phyloP scores from a whole-genome alignment of 2,797 vertebrate genomes.

The Leptatherina wallacei region DNA sequence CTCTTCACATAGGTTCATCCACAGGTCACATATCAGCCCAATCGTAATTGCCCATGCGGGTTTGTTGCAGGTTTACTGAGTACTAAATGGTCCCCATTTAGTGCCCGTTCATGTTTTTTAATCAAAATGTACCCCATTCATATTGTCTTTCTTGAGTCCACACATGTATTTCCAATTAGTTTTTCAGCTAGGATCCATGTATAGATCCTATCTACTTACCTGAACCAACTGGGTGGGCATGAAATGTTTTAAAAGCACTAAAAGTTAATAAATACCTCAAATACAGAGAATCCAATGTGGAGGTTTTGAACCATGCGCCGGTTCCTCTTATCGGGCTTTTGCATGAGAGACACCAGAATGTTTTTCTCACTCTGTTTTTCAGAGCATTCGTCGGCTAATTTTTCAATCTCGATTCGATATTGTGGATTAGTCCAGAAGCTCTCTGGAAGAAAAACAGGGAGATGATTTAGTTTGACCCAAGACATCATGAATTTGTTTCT shows the following conservation, averaged over 20 bases:
- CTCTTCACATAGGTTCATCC: too few species aligned
- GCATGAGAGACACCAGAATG: constrained; percentile 89
- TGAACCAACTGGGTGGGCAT: neutral
- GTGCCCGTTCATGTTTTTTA: too few species aligned
- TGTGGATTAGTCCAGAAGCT: constrained; percentile 90
- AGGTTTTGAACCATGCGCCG: constrained; percentile 71
- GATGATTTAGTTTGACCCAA: neutral
- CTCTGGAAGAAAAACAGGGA: constrained; percentile 59
- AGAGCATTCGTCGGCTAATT: constrained; percentile 9
- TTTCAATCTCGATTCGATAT: constrained; percentile 76
- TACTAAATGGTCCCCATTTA: too few species aligned
- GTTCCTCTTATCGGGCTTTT: constrained; percentile 87
- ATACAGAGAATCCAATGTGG: constrained; percentile 84
- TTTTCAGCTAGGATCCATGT: too few species aligned
- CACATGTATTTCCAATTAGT: too few species aligned
- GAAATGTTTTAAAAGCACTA: neutral
- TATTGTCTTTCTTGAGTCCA: too few species aligned
- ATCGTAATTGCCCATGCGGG: too few species aligned
- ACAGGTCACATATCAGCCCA: too few species aligned
- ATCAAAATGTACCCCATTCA: too few species aligned
- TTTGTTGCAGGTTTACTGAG: too few species aligned
- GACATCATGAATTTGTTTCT: too few species aligned
- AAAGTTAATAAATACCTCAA: constrained; percentile 70
- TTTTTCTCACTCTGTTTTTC: constrained; percentile 59
- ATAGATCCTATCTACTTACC: too few species aligned